A percentile compares a stretch with the other conserved stretches of the same genome.
Conservation (phyloP, 2,888 invertebrate species). For the Bellardia bayeri region DNA sequence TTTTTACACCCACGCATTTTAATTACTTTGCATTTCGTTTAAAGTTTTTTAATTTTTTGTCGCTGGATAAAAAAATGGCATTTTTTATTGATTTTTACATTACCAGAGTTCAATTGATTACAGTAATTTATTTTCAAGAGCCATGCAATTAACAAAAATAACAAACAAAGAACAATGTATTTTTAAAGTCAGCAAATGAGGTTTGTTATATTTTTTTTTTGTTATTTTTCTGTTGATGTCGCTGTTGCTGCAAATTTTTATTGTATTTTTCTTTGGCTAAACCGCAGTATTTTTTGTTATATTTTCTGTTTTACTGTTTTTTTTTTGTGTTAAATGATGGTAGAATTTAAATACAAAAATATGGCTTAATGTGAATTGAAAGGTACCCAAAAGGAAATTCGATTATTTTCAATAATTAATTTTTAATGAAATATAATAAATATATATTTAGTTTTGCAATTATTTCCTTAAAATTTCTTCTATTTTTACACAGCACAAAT, state of each 20-base stretch:
- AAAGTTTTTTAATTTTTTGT: slow-evolving; percentile 71
- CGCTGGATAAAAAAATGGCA: slow-evolving; percentile 59
- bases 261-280: slow-evolving; percentile 41
- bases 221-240: slow-evolving; percentile 15
- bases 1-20: slow-evolving; percentile 15
- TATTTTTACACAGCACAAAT: no score
- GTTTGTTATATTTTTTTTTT: slow-evolving; percentile 7
- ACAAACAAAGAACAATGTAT: slow-evolving; percentile 10
- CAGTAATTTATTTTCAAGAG: slow-evolving; percentile 73
- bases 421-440: no score
- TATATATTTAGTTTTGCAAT: no score
- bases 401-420: no score
- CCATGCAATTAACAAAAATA: slow-evolving; percentile 62
- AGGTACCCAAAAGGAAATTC: neutral
- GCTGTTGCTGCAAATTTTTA: slow-evolving; percentile 31
- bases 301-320: neutral
- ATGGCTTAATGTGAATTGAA: neutral
- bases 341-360: slow-evolving; percentile 17
- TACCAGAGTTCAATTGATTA: slow-evolving; percentile 71
- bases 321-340: neutral
- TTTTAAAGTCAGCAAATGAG: slow-evolving; percentile 53
- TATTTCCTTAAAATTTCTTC: no score
- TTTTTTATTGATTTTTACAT: slow-evolving; percentile 65
- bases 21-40: slow-evolving; percentile 65
- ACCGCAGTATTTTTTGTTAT: slow-evolving; percentile 33